phyloP scores from a whole-genome alignment of 2,888 invertebrate genomes.

The Rhogogaster chlorosoma region DNA sequence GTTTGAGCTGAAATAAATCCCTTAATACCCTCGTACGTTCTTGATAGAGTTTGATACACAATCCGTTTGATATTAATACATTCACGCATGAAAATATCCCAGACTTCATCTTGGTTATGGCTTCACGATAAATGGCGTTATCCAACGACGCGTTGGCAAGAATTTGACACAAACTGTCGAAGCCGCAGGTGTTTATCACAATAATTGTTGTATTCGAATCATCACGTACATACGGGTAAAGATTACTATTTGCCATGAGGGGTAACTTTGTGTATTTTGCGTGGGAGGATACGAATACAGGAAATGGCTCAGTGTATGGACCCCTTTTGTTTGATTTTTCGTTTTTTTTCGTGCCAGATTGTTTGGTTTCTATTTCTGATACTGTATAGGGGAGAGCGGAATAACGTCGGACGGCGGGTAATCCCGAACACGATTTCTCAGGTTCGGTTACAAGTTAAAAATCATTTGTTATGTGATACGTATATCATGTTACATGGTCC shows the following conservation, averaged over 20 bases:
- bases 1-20: conserved; percentile 15
- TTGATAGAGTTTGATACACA: conserved; percentile 31
- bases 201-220: background rate
- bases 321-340: background rate
- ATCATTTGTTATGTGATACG: too few species aligned
- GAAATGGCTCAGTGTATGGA: conserved; percentile 36
- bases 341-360: background rate
- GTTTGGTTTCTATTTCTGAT: background rate
- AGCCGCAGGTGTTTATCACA: conserved; percentile 34
- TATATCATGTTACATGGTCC: too few species aligned
- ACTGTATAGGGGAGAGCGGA: background rate
- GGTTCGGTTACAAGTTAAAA: too few species aligned
- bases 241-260: conserved; percentile 28
- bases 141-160: conserved; percentile 3
- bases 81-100: conserved; percentile 39
- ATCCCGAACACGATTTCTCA: too few species aligned
- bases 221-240: conserved; percentile 23
- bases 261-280: conserved; percentile 16
- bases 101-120: conserved; percentile 17
- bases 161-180: conserved; percentile 29
- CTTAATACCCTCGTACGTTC: conserved; percentile 23
- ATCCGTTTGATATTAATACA: conserved; percentile 13
- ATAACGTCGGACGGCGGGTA: too few species aligned
- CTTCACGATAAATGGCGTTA: conserved; percentile 35
- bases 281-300: conserved; percentile 38